phyloP scores from a whole-genome alignment of 2,113 vertebrate species.

The Archilochus colubris region DNA sequence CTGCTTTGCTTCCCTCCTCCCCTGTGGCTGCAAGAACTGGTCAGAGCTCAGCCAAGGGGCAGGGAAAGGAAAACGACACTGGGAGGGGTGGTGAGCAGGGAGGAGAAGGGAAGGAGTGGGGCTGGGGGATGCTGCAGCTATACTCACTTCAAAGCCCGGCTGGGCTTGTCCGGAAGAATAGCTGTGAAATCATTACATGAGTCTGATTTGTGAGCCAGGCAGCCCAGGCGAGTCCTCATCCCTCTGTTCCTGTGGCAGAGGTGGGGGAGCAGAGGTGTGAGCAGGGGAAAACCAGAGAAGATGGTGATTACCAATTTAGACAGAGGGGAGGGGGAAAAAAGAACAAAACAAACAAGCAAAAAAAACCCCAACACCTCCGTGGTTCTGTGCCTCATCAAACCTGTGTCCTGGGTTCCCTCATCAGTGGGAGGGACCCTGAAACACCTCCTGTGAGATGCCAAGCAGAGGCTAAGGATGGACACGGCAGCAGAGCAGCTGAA shows the following conservation, averaged over 20 bases:
- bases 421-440: neutral
- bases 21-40: neutral
- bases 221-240: slow-evolving; percentile 96
- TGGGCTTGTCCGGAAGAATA: slow-evolving; percentile 91
- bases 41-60: neutral
- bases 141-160: slow-evolving; percentile 92
- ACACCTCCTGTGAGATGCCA: neutral
- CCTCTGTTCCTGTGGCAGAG: slow-evolving; percentile 81
- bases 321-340: neutral
- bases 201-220: slow-evolving; percentile 96
- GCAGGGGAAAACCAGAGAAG: slow-evolving; percentile 62
- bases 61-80: neutral
- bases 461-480: neutral
- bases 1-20: neutral
- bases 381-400: neutral
- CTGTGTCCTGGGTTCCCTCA: neutral
- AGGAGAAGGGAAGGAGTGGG: neutral
- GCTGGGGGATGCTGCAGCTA: slow-evolving; percentile 18
- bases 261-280: slow-evolving; percentile 59
- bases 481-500: neutral
- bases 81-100: neutral
- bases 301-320: slow-evolving; percentile 5
- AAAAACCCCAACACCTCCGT: neutral
- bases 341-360: neutral
- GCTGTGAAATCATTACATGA: slow-evolving; percentile 95